Evolutionary conservation across 1,140 invertebrate genomes (phyloP).

Genomic region (Kradibia gibbosae): DNA sequence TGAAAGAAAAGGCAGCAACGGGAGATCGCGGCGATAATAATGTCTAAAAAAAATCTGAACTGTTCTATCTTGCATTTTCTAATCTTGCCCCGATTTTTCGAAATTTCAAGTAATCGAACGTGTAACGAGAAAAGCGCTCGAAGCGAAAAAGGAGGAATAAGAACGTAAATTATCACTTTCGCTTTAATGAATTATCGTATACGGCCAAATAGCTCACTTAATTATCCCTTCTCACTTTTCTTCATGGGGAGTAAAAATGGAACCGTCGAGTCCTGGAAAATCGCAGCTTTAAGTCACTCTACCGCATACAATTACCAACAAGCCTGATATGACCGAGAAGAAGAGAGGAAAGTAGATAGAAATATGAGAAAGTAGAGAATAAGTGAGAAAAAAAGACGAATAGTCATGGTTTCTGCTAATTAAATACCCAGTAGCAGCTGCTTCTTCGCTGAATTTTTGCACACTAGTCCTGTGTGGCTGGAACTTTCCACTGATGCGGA

Average conservation of each 20-base stretch:
- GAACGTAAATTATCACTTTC: slow-evolving; percentile 33
- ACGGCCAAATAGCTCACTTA: slow-evolving; percentile 51
- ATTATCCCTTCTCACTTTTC: slow-evolving; percentile 48
- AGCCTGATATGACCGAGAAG: not conserved
- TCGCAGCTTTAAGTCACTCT: not conserved
- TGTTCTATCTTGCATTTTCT: not conserved
- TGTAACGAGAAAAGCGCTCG: slow-evolving; percentile 45
- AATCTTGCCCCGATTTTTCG: not conserved
- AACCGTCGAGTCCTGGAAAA: not conserved
- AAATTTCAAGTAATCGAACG: slow-evolving; percentile 38
- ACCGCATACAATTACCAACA: slow-evolving; percentile 11
- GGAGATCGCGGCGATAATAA: not conserved
- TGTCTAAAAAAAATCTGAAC: not conserved
- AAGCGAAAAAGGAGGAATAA: slow-evolving; percentile 1
- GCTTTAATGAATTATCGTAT: slow-evolving; percentile 54
- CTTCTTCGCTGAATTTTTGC: slow-evolving; percentile 27
- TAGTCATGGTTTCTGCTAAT: slow-evolving; percentile 30
- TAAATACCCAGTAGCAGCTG: slow-evolving; percentile 33
- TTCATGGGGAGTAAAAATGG: not conserved
- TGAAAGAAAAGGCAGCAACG: not conserved
- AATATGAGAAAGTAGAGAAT: not conserved
- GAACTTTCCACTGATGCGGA: not conserved
- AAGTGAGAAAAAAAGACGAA: not conserved
- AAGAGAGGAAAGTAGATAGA: not conserved
- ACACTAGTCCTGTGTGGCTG: not conserved